Evolutionary conservation across 2,888 invertebrate species (phyloP).

Genomic region (Eretmocerus hayati): DNA sequence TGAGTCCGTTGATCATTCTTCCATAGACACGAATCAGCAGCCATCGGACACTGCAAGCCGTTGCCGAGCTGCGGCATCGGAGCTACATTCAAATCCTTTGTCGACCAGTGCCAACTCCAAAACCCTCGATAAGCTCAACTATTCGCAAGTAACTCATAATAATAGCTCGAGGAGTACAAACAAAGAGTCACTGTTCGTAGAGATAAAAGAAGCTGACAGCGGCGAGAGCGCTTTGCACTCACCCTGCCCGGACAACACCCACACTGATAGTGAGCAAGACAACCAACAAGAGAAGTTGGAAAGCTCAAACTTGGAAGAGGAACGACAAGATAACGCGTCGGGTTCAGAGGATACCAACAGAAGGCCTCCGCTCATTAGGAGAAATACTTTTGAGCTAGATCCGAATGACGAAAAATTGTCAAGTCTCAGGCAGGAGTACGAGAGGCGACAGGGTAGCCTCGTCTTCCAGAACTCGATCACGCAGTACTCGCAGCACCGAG

Average conservation of each 20-base stretch:
- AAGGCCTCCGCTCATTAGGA: slow-evolving; percentile 41
- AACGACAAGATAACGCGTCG: slow-evolving; percentile 15
- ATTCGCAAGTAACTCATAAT: too few species aligned
- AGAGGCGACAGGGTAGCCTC: slow-evolving; percentile 54
- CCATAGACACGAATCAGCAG: too few species aligned
- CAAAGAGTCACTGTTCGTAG: slow-evolving; percentile 41
- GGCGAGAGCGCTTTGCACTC: slow-evolving; percentile 44
- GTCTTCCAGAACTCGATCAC: slow-evolving; percentile 58
- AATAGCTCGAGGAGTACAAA: slow-evolving; percentile 29
- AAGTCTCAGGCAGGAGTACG: slow-evolving; percentile 50
- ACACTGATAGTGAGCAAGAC: slow-evolving; percentile 19
- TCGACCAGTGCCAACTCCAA: background rate
- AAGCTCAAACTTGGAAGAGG: slow-evolving; percentile 17
- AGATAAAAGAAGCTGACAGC: slow-evolving; percentile 44
- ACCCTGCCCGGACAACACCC: slow-evolving; percentile 40
- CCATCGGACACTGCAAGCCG: too few species aligned
- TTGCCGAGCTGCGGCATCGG: slow-evolving; percentile 37
- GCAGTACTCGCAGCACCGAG: slow-evolving; percentile 54
- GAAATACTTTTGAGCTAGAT: slow-evolving; percentile 48
- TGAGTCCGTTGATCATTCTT: too few species aligned
- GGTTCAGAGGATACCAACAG: slow-evolving; percentile 19
- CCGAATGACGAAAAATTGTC: slow-evolving; percentile 44
- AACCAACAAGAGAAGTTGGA: slow-evolving; percentile 15
- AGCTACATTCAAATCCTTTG: slow-evolving; percentile 39
- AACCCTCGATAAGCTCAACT: background rate